Base-by-base conservation (phyloP, 2,113 vertebrate species). In the Neogobius melanostomus region DNA sequence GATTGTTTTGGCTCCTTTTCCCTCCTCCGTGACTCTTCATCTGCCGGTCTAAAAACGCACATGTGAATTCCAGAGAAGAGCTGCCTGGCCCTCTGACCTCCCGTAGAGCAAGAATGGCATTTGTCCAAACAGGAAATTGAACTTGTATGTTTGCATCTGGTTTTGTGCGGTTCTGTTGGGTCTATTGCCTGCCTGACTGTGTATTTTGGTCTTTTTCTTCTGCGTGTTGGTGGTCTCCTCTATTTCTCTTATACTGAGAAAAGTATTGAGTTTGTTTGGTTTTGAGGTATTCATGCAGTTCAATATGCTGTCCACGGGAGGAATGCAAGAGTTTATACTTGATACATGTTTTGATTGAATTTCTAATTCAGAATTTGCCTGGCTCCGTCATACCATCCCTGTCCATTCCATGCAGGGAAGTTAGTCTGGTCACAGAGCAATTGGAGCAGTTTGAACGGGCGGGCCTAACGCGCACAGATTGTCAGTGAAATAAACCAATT, bases 41-140 rank as follows among this genome's bases (percentile, higher is more conserved):
- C 47, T 49, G 70, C 9, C n/a, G 12, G 12, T n/a, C 10, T 48
- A 69, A 11, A 59, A 16, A 46, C 64, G 48, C 52, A 47, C 57
- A 60, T 75, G 49, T 77, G 45, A 69, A 64, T 82, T 42, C 28
- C 21, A 80, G 75, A 72, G 79, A 78, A 69, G 57, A 36, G 57
- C 15, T 66, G 28, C 28, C 28, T 36, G 66, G 51, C 68, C 70
- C 73, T 54, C 17, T 83, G 71, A 80, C 28, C 83, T 72, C 82
- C 68, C 43, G 17, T 83, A 54, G 66, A 78, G 74, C 72, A 86
- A 79, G 75, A 76, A 83, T 91, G 84, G 75, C 77, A 21, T 63
- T 54, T 43, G 50, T 83, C 87, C 85, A 83, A 79, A 86, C 84
- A 84, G 90, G 89, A 90, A 82, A 74, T 21, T 74, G 76, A 77